Percentiles rank a stretch among this genome's conserved stretches.
phyloP scores from a whole-genome alignment of 2,888 invertebrate genomes.

The Zhengitettix transpicula region DNA sequence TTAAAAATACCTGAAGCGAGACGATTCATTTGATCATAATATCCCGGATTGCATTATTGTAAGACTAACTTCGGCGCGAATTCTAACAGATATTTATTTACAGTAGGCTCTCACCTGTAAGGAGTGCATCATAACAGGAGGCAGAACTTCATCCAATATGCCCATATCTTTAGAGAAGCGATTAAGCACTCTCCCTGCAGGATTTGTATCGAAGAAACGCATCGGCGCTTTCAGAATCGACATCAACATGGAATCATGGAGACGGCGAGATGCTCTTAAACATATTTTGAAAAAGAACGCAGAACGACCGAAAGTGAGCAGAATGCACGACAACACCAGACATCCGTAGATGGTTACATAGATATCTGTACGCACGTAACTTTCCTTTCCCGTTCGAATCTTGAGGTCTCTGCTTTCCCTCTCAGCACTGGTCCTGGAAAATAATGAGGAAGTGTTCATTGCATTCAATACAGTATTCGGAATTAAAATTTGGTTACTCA shows the following conservation, averaged over 20 bases:
- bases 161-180: constrained; percentile 35
- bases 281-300: constrained; percentile 47
- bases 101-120: too few species aligned
- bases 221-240: constrained; percentile 57
- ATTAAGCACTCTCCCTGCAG: constrained; percentile 45
- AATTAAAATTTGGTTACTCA: too few species aligned
- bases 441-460: too few species aligned
- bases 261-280: constrained; percentile 51
- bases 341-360: constrained; percentile 1
- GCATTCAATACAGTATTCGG: too few species aligned
- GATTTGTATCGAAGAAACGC: constrained; percentile 70
- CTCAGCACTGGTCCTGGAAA: too few species aligned
- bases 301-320: constrained; percentile 19
- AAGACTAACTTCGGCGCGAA: too few species aligned
- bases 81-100: too few species aligned
- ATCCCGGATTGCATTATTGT: too few species aligned
- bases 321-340: background rate
- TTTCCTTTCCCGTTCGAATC: too few species aligned
- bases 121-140: constrained; percentile 3
- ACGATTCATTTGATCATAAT: too few species aligned
- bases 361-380: background rate
- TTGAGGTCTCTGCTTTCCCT: too few species aligned
- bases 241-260: constrained; percentile 66
- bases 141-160: constrained; percentile 25
- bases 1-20: too few species aligned